Percentiles rank a stretch among this genome's conserved stretches.
These are phyloP conservation scores for Pangasius mekongensis DNA, from an alignment of 2,797 vertebrate genomes.

Conservation along the genomic window DNA sequence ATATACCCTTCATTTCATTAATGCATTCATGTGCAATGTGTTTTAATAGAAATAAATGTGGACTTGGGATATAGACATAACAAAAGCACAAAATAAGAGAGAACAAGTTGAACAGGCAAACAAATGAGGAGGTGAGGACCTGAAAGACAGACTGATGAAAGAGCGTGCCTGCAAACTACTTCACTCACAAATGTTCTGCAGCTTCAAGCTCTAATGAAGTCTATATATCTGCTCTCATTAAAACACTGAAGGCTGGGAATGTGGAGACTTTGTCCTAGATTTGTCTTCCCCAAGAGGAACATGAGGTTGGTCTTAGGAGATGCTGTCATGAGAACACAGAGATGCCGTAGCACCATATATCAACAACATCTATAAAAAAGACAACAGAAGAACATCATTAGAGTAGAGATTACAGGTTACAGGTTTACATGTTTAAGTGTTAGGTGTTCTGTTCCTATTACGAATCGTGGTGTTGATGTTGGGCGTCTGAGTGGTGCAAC, in stretches of 20 bases:
- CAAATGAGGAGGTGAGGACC: conserved; percentile 3
- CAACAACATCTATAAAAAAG: conserved; percentile 21
- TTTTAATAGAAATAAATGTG: conserved; percentile 19
- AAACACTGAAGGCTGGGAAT: conserved; percentile 2
- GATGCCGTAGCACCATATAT: not conserved
- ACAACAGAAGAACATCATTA: not conserved
- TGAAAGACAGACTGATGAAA: conserved; percentile 9
- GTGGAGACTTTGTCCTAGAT: conserved; percentile 43
- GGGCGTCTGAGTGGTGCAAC: not conserved
- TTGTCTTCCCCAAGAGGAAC: conserved; percentile 19
- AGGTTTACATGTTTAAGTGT: too few species aligned
- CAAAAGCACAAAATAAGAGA: not conserved
- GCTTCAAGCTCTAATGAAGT: not conserved
- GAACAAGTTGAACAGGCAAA: conserved; percentile 11
- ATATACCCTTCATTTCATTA: conserved; percentile 18
- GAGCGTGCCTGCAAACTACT: not conserved
- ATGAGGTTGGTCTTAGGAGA: conserved; percentile 16
- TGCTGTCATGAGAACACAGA: conserved; percentile 18
- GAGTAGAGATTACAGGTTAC: too few species aligned
- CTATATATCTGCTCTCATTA: conserved; percentile 43
- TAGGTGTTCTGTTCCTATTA: not conserved
- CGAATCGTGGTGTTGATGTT: not conserved
- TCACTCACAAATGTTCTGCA: conserved; percentile 16
- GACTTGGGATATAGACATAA: not conserved
- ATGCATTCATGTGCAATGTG: conserved; percentile 26